phyloP scores from a whole-genome alignment of 2,113 vertebrate genomes.

The Pachyramphus minor region DNA sequence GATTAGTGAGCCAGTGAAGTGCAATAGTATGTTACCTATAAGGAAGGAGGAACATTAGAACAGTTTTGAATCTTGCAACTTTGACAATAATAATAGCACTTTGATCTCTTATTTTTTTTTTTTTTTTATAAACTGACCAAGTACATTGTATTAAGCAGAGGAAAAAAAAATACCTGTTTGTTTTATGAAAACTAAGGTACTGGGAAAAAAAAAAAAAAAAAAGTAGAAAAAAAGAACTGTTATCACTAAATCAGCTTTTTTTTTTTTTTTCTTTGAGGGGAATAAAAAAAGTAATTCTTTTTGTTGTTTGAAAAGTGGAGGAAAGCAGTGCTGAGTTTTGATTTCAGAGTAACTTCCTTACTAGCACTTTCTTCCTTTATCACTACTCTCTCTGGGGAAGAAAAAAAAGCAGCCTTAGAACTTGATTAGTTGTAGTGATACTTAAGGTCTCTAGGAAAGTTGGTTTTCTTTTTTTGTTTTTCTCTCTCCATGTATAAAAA shows the following conservation, averaged over 20 bases:
- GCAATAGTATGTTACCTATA: not conserved
- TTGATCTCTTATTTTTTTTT: not conserved
- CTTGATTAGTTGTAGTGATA: not conserved
- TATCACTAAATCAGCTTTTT: not conserved
- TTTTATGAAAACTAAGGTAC: not conserved
- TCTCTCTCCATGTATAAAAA: not conserved
- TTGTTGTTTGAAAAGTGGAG: not conserved
- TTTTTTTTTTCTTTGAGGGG: not conserved
- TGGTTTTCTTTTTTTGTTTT: not conserved
- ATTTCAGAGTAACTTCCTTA: not conserved
- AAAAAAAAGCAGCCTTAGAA: not conserved
- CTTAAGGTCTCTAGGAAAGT: not conserved
- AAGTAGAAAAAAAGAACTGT: accelerated
- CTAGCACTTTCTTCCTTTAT: not conserved
- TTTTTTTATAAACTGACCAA: not conserved
- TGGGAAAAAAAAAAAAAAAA: not conserved
- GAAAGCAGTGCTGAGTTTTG: not conserved
- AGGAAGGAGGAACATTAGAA: not conserved
- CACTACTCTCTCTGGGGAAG: not conserved
- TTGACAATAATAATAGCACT: not conserved
- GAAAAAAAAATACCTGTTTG: not conserved
- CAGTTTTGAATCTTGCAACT: not conserved
- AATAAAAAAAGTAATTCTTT: not conserved
- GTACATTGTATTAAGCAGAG: not conserved
- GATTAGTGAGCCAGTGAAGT: not conserved